Evolutionary conservation across 2,797 vertebrate species (phyloP), one percentile per base, ranked within the genome.

Genomic region (Clarias laeviceps): DNA sequence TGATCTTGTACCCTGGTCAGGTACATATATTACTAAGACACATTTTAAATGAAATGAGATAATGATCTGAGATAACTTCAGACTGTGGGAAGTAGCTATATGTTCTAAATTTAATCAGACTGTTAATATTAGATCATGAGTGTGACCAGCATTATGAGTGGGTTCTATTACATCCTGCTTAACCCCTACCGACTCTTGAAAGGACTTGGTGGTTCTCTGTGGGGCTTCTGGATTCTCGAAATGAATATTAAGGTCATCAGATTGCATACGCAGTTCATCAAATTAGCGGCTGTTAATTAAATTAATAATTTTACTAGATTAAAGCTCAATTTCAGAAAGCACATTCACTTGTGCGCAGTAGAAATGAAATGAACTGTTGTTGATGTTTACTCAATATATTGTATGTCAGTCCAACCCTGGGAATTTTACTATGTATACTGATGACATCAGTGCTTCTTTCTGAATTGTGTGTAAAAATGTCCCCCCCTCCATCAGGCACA

Each of bases 391-490:
- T 15, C 74, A 77, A 34, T 29, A 24, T 14, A 24, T 0, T 57
- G 9, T 57, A 29, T 78, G 76, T 37, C 32, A 61, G 4, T 37
- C 76, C 56, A 78, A 22, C 57, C 37, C 76, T 61, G 11, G 18
- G 32, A 34, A 40, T 40, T 79, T 62, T 62, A 14, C 20, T 34
- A 11, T 34, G 74, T 24, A 59, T 20, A 34, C 73, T 56, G 17
- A 29, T 27, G 27, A 56, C 68, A 54, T 72, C 8, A 84, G 61
- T 62, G 77, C 68, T 40, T 54, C 68, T 81, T 69, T 56, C n/a
- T 74, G 22, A 85, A 87, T 24, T 4, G 65, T 59, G 22, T 22
- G 66, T 66, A 83, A 88, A 83, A 77, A 50, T 69, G 72, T 62
- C 82, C 64, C 74, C 9, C 45, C 8, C 27, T 72, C 56, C 54